A percentile compares a stretch with the other conserved stretches of the same genome.
Conservation (phyloP, 2,113 vertebrate species). For the Seriola dumerili region DNA sequence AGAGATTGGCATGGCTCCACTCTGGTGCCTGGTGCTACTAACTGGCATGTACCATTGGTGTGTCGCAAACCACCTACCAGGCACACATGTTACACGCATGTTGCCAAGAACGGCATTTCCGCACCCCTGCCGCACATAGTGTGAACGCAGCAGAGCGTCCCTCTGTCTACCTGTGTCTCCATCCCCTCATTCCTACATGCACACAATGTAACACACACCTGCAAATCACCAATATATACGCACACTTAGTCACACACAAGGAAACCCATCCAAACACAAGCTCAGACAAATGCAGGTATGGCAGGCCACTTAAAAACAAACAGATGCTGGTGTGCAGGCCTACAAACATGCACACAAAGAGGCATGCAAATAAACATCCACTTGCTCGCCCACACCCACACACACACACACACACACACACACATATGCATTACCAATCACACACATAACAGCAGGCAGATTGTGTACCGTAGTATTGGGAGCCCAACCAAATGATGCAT, state of each 20-base stretch:
- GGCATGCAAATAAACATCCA: constrained; percentile 18
- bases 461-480: constrained; percentile 54
- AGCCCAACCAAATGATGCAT: constrained; percentile 73
- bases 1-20: constrained; percentile 75
- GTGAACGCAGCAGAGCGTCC: constrained; percentile 76
- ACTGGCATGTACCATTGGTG: constrained; percentile 74
- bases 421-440: constrained; percentile 11
- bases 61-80: constrained; percentile 68
- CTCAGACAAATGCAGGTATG: constrained; percentile 11
- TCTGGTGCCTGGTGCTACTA: constrained; percentile 71
- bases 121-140: constrained; percentile 79
- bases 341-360: constrained; percentile 9
- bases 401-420: neutral
- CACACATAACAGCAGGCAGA: constrained; percentile 48
- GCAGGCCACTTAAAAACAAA: constrained; percentile 27
- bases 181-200: constrained; percentile 35
- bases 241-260: constrained; percentile 16
- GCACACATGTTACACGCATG: constrained; percentile 84
- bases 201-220: constrained; percentile 45
- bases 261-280: constrained; percentile 14
- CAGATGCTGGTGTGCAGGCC: constrained; percentile 40
- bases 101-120: constrained; percentile 84
- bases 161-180: constrained; percentile 74
- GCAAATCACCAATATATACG: constrained; percentile 12
- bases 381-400: neutral